phyloP scores from a whole-genome alignment of 2,888 invertebrate species.

The Napeogenes sylphis region DNA sequence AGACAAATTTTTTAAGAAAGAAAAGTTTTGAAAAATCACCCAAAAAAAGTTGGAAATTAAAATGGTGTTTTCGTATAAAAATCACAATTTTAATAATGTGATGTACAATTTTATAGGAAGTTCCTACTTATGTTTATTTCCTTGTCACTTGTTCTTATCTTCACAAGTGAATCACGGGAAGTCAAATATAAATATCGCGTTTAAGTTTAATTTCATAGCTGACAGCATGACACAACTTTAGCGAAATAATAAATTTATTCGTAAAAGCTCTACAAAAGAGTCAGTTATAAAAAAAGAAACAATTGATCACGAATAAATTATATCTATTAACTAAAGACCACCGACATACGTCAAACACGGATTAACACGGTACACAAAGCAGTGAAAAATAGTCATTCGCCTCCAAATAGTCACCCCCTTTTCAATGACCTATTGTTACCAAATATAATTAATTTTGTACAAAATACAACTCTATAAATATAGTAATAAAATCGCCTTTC shows the following conservation, averaged over 20 bases:
- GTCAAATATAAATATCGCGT: too few relatives aligned
- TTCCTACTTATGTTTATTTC: too few relatives aligned
- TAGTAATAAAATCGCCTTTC: constrained; percentile 26
- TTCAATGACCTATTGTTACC: constrained; percentile 37
- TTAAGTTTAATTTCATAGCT: too few relatives aligned
- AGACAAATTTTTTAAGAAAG: too few relatives aligned
- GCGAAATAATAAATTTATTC: neutral
- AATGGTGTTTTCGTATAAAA: too few relatives aligned
- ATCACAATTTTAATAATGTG: too few relatives aligned
- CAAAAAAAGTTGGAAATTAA: too few relatives aligned
- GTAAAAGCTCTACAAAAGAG: constrained; percentile 1
- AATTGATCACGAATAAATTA: constrained; percentile 36
- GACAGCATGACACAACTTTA: neutral
- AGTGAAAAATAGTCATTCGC: constrained; percentile 69
- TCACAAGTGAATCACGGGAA: too few relatives aligned
- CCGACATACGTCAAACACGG: constrained; percentile 70
- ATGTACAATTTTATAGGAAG: too few relatives aligned
- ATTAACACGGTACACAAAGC: constrained; percentile 67
- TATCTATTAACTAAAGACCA: constrained; percentile 67
- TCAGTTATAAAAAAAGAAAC: constrained; percentile 30
- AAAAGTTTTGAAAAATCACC: too few relatives aligned
- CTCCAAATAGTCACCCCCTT: constrained; percentile 56
- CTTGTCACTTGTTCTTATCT: too few relatives aligned
- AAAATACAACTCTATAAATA: constrained; percentile 35
- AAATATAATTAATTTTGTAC: constrained; percentile 16